These are phyloP conservation scores for Aphelocoma coerulescens DNA, from an alignment of 2,113 vertebrate genomes.

Conservation along the genomic window DNA sequence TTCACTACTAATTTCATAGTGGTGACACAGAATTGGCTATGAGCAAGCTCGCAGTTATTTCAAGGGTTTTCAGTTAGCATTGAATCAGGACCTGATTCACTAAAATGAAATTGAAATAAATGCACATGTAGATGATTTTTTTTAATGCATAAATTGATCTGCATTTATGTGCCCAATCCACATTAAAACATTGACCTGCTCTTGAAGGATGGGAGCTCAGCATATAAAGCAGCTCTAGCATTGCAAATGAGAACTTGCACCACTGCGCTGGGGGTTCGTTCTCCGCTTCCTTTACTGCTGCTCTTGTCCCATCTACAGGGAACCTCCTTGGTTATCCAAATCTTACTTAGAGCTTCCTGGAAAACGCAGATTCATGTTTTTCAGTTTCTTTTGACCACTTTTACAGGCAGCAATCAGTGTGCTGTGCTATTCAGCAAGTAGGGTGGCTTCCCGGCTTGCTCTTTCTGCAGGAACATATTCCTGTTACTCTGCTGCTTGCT, in stretches of 20 bases:
- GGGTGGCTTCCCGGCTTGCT: not conserved
- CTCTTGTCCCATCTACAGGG: not conserved
- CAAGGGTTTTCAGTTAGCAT: constrained; percentile 51
- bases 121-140: constrained; percentile 56
- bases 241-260: not conserved
- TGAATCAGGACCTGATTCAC: constrained; percentile 45
- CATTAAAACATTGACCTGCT: constrained; percentile 56
- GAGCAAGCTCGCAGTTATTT: constrained; percentile 51
- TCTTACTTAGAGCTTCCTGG: not conserved
- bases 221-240: constrained; percentile 18
- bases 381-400: not conserved
- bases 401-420: not conserved
- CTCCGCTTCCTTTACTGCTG: not conserved
- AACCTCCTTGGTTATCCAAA: not conserved
- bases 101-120: constrained; percentile 69
- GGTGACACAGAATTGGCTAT: constrained; percentile 49
- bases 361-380: not conserved
- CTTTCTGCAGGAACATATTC: not conserved
- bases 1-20: constrained; percentile 58
- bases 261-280: fast-evolving
- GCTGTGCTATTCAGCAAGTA: not conserved
- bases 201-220: constrained; percentile 43
- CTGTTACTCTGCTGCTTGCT: not conserved
- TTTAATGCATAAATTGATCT: constrained; percentile 61
- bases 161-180: constrained; percentile 52